Evolutionary conservation across 2,888 invertebrate species (phyloP), one percentile per base, ranked within the genome.

Genomic region (Anoncus sp.): DNA sequence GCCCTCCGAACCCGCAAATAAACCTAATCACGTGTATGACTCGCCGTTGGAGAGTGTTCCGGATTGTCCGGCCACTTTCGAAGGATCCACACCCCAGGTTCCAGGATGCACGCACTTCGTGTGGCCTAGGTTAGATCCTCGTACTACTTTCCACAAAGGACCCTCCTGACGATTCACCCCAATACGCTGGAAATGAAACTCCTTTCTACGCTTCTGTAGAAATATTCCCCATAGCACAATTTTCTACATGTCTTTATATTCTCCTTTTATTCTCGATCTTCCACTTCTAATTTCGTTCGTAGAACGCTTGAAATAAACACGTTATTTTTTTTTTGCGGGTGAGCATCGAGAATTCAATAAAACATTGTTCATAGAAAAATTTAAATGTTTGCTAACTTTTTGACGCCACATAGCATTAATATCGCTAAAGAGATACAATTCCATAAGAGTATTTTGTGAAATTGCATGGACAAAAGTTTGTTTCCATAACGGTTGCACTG

Each of bases 21-120:
- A 87, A 88, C 85, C 87, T 89, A 88, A 89, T 89, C 88, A 86
- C 83, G 85, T 85, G 84, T 85, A 82, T 72, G 63, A 79, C 71
- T 72, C 66, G 63, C 66, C 69, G 51, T 57, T 65, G 51, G 38
- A 51, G 82, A 82, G 81, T 81, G 82, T 82, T 81, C 83, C 72
- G 84, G 81, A 87, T 86, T 85, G 85, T 85, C 84, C 82, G 78
- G 85, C 83, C 86, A 87, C 85, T 86, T 87, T 85, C 84, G 75
- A 77, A 65, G 35, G 38, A 40, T 49, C 35, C 6, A 40, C 49
- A 22, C n/a, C 71, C 57, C 72, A 69, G 45, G 62, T 67, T 65
- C 43, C 57, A 24, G 16, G 12, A 22, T 27, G 55, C 53, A 47
- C 47, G 55, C n/a, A 55, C 63, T 62, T 38, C n/a, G n/a, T 31